phyloP scores from a whole-genome alignment of 2,797 vertebrate genomes.

The Sternarchorhynchus goeldii region DNA sequence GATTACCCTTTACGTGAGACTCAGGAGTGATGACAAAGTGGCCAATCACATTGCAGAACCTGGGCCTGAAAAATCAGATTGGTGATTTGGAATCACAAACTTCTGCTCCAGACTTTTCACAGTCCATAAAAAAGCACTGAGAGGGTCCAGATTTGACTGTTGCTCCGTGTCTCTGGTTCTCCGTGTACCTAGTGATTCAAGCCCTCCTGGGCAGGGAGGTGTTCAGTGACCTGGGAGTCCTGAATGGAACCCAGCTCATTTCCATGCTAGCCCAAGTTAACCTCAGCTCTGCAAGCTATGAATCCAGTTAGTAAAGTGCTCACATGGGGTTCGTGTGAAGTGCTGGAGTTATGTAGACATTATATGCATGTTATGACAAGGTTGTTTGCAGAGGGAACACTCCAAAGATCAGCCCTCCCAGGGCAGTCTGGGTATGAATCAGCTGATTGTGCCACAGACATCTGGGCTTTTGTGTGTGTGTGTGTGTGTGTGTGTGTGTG shows the following conservation, averaged over 20 bases:
- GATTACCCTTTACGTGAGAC: no score
- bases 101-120: no score
- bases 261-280: neutral
- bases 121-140: no score
- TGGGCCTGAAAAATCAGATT: no score
- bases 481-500: neutral
- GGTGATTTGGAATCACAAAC: no score
- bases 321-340: neutral
- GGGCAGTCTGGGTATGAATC: conserved; percentile 45
- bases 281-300: neutral
- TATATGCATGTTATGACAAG: conserved; percentile 25
- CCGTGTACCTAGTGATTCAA: no score
- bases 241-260: neutral
- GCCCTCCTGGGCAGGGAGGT: no score
- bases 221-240: no score
- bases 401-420: conserved; percentile 30
- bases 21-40: no score
- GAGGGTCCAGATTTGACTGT: no score
- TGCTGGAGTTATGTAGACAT: conserved; percentile 31
- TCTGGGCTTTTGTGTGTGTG: neutral
- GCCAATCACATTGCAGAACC: no score
- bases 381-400: conserved; percentile 50
- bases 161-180: no score
- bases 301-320: neutral
- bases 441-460: conserved; percentile 25